Conservation (phyloP, 2,113 vertebrate genomes). For the Lonchura striata region DNA sequence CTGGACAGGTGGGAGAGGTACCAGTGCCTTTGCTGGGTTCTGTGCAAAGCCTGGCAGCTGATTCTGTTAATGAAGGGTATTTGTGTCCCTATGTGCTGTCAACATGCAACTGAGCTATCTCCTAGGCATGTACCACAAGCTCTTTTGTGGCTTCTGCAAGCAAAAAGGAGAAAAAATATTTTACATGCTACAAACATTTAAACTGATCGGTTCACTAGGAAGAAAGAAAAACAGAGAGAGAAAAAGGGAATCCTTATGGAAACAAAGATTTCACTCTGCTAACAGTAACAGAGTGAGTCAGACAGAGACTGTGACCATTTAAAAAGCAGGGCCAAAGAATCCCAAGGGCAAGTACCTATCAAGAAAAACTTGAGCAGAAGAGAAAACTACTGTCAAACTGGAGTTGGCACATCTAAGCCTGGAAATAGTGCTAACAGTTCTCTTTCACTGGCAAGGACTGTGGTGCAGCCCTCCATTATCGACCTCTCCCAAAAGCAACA, state of each 20-base stretch:
- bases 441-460: not conserved
- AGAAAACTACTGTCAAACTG: not conserved
- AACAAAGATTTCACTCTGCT: not conserved
- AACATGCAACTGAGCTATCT: not conserved
- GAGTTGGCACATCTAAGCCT: not conserved
- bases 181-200: not conserved
- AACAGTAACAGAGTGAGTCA: not conserved
- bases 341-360: not conserved
- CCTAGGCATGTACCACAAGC: not conserved
- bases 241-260: not conserved
- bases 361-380: not conserved
- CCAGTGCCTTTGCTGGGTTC: not conserved
- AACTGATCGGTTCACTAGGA: not conserved
- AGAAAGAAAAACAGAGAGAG: not conserved
- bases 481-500: not conserved
- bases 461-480: not conserved
- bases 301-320: not conserved
- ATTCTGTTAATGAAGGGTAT: not conserved
- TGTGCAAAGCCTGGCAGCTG: not conserved
- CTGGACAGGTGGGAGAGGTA: not conserved
- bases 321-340: not conserved
- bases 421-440: not conserved
- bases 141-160: not conserved
- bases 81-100: not conserved
- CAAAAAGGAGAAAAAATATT: not conserved